phyloP scores from a whole-genome alignment of 2,888 invertebrate species.

The Erebia epiphron region DNA sequence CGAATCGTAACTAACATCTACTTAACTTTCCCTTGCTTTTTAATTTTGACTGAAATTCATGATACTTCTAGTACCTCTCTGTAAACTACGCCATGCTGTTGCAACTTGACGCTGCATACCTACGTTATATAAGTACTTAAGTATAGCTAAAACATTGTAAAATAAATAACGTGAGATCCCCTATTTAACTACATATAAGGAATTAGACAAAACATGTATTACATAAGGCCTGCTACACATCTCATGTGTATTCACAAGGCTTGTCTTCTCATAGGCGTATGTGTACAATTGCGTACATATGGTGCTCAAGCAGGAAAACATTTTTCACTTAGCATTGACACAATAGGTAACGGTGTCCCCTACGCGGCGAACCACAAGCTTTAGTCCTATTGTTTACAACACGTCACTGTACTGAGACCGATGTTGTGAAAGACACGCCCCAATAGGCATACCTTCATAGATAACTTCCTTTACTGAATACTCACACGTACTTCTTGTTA shows the following conservation, averaged over 20 bases:
- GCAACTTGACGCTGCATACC: not conserved
- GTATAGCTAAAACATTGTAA: not conserved
- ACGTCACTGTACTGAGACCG: conserved; percentile 17
- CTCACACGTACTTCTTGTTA: not conserved
- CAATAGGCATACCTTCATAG: conserved; percentile 27
- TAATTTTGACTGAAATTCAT: no score
- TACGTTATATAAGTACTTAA: not conserved
- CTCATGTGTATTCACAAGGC: conserved; percentile 8
- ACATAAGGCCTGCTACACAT: conserved; percentile 3
- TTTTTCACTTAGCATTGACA: conserved; percentile 32
- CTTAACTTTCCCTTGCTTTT: no score
- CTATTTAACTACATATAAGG: conserved; percentile 17
- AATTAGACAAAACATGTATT: conserved; percentile 17
- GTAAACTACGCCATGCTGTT: not conserved
- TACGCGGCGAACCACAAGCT: conserved; percentile 39
- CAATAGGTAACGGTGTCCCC: conserved; percentile 40
- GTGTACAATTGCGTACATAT: not conserved
- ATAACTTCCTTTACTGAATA: conserved; percentile 16
- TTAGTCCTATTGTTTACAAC: conserved; percentile 39
- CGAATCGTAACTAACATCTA: no score
- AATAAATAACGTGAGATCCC: conserved; percentile 17
- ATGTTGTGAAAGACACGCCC: conserved; percentile 37
- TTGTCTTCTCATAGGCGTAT: not conserved
- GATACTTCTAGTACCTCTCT: no score
- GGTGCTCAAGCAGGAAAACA: conserved; percentile 24